Percentiles rank a stretch among this genome's conserved stretches.
Evolutionary conservation across 2,797 vertebrate species (phyloP).

Genomic region (Gastrophryne carolinensis): DNA sequence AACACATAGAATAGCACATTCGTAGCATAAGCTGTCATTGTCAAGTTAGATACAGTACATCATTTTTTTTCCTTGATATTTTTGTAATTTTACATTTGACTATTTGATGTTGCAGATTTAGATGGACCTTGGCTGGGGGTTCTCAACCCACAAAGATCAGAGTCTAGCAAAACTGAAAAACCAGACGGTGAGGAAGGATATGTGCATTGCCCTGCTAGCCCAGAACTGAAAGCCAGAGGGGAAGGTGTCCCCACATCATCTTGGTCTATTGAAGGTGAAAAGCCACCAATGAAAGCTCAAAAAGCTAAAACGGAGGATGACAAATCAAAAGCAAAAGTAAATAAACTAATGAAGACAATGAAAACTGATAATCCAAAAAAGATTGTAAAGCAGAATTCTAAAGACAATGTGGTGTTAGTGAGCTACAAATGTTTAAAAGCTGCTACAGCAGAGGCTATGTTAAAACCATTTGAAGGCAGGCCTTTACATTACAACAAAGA

Average conservation of each 20-base stretch:
- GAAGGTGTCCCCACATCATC: constrained; percentile 64
- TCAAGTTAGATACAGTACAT: no score
- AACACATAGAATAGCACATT: neutral
- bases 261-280: constrained; percentile 82
- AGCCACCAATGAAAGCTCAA: constrained; percentile 70
- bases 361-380: constrained; percentile 93
- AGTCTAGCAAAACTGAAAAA: constrained; percentile 82
- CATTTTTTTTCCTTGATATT: no score
- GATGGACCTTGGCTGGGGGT: constrained; percentile 91
- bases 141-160: constrained; percentile 76
- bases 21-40: no score
- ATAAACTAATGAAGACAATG: constrained; percentile 90
- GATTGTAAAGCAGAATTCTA: constrained; percentile 86
- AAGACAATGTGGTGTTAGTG: constrained; percentile 92
- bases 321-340: constrained; percentile 93
- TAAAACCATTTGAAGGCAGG: constrained; percentile 77
- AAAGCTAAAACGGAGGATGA: constrained; percentile 76
- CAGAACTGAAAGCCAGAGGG: constrained; percentile 74
- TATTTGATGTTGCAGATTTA: constrained; percentile 73
- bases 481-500: constrained; percentile 71
- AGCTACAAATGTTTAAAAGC: constrained; percentile 94
- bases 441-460: constrained; percentile 72
- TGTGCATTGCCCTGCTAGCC: constrained; percentile 71
- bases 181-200: constrained; percentile 78
- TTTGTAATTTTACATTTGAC: neutral